Conservation (phyloP, 2,888 invertebrate species). For the Ptychoptera contaminata region DNA sequence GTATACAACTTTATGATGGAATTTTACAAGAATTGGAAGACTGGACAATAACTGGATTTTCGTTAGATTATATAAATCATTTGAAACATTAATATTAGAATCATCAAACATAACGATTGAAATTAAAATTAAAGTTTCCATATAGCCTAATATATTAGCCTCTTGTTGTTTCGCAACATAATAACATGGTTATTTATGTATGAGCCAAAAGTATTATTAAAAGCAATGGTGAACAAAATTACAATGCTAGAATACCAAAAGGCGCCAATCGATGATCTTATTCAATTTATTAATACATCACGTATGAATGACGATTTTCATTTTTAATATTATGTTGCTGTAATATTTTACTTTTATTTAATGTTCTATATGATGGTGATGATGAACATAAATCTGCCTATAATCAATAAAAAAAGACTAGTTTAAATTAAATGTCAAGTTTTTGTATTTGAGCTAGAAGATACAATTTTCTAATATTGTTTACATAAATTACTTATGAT, state of each 20-base stretch:
- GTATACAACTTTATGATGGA: conserved; percentile 28
- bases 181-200: conserved; percentile 69
- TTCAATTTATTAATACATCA: conserved; percentile 26
- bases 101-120: background rate
- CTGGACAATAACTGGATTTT: conserved; percentile 46
- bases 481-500: too few species aligned
- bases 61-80: conserved; percentile 27
- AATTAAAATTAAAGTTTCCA: conserved; percentile 58
- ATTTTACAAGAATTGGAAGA: conserved; percentile 26
- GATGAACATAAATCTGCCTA: too few species aligned
- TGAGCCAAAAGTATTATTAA: conserved; percentile 58
- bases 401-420: too few species aligned
- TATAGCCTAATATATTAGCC: conserved; percentile 76
- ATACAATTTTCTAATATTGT: too few species aligned
- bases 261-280: conserved; percentile 17
- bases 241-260: conserved; percentile 41
- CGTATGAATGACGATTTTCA: too few species aligned
- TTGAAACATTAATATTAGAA: conserved; percentile 13
- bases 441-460: too few species aligned
- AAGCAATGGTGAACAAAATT: conserved; percentile 35
- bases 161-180: conserved; percentile 60
- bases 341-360: too few species aligned
- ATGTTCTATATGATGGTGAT: too few species aligned
- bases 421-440: too few species aligned
- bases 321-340: too few species aligned